These are phyloP conservation scores for Tipula unca DNA, from an alignment of 2,888 invertebrate species.

Conservation along the genomic window DNA sequence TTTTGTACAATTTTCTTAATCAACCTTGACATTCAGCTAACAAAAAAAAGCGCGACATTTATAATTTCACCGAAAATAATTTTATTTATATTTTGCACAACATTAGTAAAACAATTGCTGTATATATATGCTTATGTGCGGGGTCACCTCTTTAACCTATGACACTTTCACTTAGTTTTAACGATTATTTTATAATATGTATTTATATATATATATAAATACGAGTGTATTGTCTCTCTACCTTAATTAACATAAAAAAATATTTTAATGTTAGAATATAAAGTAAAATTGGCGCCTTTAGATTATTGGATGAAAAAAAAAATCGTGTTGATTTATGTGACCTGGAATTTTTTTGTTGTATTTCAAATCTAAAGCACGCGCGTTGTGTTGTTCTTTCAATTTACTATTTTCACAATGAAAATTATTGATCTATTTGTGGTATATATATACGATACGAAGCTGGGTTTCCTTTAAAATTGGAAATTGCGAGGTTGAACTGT, in stretches of 20 bases:
- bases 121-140: not conserved
- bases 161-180: constrained; percentile 8
- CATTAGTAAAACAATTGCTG: not conserved
- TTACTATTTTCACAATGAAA: too few relatives aligned
- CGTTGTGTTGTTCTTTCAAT: too few relatives aligned
- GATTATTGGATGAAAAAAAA: not conserved
- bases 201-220: not conserved
- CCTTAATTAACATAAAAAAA: not conserved
- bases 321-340: not conserved
- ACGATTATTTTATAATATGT: not conserved
- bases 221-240: not conserved
- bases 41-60: not conserved
- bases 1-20: not conserved
- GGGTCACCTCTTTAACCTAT: not conserved
- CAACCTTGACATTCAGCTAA: not conserved
- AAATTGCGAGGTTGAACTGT: too few relatives aligned
- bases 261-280: not conserved
- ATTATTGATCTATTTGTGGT: too few relatives aligned
- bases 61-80: not conserved
- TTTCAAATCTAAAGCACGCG: too few relatives aligned
- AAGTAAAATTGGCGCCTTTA: not conserved
- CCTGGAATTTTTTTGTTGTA: not conserved
- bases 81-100: not conserved
- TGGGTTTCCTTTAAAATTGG: too few relatives aligned
- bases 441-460: too few relatives aligned